Conservation (phyloP, 2,113 vertebrate genomes). For the Fulica atra region DNA sequence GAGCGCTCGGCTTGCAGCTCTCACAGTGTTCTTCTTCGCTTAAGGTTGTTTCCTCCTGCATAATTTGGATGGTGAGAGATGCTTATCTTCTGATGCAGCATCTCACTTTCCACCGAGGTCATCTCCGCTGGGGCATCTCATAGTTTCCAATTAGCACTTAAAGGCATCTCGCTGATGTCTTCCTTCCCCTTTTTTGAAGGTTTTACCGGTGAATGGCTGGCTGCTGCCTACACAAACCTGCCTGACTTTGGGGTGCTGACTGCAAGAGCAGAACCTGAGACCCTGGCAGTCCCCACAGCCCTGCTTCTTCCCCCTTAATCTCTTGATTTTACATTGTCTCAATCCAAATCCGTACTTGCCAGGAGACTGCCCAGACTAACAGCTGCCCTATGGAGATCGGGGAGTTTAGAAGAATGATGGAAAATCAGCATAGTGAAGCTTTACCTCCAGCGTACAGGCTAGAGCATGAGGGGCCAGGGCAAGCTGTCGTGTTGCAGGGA, state of each 20-base stretch:
- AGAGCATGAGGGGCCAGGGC: neutral
- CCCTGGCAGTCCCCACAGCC: neutral
- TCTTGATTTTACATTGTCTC: neutral
- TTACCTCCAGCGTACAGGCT: neutral
- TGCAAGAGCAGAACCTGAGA: neutral
- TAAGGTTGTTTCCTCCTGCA: neutral
- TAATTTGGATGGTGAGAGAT: accelerated
- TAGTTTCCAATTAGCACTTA: neutral
- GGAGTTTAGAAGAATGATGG: too few species aligned
- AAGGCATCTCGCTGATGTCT: neutral
- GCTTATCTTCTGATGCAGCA: neutral
- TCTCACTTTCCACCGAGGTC: neutral
- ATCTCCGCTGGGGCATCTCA: accelerated
- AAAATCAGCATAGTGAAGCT: neutral
- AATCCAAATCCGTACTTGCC: neutral
- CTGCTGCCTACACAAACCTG: neutral
- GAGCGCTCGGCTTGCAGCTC: neutral
- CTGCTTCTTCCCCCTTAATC: neutral
- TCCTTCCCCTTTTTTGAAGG: neutral
- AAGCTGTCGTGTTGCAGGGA: neutral
- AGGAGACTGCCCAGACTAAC: neutral
- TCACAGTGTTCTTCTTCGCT: neutral
- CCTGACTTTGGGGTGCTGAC: neutral
- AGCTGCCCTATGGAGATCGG: neutral
- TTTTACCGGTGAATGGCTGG: neutral